Percentiles rank a stretch among this genome's conserved stretches.
These are phyloP conservation scores for Anabacerthia variegaticeps DNA, from an alignment of 2,797 vertebrate species.

Conservation along the genomic window DNA sequence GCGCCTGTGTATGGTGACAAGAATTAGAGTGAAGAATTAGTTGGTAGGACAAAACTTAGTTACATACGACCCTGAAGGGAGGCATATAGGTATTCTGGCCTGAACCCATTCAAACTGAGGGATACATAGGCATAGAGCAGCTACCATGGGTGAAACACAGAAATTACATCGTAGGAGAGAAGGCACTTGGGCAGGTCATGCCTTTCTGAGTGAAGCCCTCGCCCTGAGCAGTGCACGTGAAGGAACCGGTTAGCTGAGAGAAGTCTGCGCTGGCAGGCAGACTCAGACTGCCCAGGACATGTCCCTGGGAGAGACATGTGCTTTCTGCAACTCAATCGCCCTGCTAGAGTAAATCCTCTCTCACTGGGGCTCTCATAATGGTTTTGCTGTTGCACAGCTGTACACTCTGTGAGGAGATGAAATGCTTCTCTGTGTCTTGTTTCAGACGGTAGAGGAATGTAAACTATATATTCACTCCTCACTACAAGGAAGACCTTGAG, in stretches of 20 bases:
- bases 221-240: rapidly evolving
- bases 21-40: neutral
- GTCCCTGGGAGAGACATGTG: neutral
- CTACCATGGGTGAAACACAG: neutral
- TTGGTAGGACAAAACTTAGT: neutral
- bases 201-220: rapidly evolving
- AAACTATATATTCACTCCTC: neutral
- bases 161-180: neutral
- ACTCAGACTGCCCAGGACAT: neutral
- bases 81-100: neutral
- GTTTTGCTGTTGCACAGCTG: neutral
- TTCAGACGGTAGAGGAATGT: neutral
- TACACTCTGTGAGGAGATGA: neutral
- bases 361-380: neutral
- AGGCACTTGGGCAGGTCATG: neutral
- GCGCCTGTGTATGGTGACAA: neutral
- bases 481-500: neutral
- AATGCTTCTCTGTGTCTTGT: neutral
- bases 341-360: neutral
- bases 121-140: neutral
- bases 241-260: neutral
- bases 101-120: neutral
- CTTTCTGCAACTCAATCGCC: neutral
- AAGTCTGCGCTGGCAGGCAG: neutral
- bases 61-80: neutral